Conservation (phyloP, 2,888 invertebrate genomes). For the Tenthredo distinguenda region DNA sequence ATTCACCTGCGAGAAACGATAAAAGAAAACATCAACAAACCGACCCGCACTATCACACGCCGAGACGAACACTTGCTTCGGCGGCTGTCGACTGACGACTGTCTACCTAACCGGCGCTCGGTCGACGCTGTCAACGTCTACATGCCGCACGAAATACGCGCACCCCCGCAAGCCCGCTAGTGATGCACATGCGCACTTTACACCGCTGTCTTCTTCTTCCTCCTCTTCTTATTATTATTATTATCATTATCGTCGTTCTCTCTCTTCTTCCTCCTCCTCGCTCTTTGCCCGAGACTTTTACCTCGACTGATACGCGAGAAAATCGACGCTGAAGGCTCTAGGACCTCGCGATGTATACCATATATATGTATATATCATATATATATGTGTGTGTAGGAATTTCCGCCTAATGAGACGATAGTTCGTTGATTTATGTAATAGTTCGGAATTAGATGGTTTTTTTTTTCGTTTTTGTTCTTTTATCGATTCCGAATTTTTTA, state of each 20-base stretch:
- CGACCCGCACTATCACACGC: background rate
- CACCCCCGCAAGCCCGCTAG: background rate
- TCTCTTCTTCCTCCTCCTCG: background rate
- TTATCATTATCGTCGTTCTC: background rate
- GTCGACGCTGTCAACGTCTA: conserved; percentile 25
- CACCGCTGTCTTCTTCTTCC: background rate
- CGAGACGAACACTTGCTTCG: background rate
- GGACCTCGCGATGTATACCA: background rate
- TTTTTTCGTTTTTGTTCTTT: no score
- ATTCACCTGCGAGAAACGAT: background rate
- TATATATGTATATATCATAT: no score
- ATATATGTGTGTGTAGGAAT: no score
- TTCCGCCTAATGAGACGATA: no score
- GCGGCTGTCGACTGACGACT: conserved; percentile 32
- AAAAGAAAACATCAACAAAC: background rate
- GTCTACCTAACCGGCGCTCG: conserved; percentile 23
- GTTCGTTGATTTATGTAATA: no score
- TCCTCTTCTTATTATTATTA: background rate
- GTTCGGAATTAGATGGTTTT: no score
- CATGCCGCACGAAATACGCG: conserved; percentile 35
- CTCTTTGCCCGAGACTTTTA: background rate
- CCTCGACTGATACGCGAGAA: background rate
- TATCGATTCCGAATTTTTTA: no score
- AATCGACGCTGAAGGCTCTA: background rate
- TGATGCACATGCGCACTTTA: conserved; percentile 20